These are phyloP conservation scores for Crepidodera aurea DNA, from an alignment of 2,888 invertebrate species.

Conservation along the genomic window DNA sequence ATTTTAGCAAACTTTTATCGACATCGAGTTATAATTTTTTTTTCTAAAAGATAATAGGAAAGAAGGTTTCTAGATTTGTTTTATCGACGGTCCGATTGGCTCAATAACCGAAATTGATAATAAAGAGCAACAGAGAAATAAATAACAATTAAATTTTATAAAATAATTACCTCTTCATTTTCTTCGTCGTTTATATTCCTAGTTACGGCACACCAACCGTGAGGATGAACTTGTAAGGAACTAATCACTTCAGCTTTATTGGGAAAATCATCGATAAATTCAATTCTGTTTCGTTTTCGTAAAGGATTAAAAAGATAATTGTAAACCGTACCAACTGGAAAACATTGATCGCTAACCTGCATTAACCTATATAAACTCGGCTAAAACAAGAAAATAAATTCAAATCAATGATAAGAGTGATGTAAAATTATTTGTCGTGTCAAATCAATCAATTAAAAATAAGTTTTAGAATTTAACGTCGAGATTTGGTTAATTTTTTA, in stretches of 20 bases:
- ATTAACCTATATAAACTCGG: slow-evolving; percentile 89
- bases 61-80: too few species aligned
- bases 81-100: too few species aligned
- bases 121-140: too few species aligned
- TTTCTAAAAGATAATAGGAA: too few species aligned
- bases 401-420: too few species aligned
- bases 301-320: slow-evolving; percentile 81
- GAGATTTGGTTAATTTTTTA: too few species aligned
- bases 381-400: too few species aligned
- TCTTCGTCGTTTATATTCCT: slow-evolving; percentile 88
- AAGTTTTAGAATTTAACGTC: too few species aligned
- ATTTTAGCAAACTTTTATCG: background rate
- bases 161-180: slow-evolving; percentile 84
- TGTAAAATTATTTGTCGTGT: too few species aligned
- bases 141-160: too few species aligned
- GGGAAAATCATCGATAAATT: slow-evolving; percentile 91
- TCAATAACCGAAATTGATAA: too few species aligned
- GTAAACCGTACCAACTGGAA: slow-evolving; percentile 81
- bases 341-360: slow-evolving; percentile 84
- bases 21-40: background rate
- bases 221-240: slow-evolving; percentile 87
- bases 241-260: slow-evolving; percentile 92
- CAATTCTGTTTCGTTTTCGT: slow-evolving; percentile 83
- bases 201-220: slow-evolving; percentile 88
- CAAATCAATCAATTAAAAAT: too few species aligned